Conservation (phyloP, 2,797 vertebrate genomes). For the Poeciliopsis gracilis region DNA sequence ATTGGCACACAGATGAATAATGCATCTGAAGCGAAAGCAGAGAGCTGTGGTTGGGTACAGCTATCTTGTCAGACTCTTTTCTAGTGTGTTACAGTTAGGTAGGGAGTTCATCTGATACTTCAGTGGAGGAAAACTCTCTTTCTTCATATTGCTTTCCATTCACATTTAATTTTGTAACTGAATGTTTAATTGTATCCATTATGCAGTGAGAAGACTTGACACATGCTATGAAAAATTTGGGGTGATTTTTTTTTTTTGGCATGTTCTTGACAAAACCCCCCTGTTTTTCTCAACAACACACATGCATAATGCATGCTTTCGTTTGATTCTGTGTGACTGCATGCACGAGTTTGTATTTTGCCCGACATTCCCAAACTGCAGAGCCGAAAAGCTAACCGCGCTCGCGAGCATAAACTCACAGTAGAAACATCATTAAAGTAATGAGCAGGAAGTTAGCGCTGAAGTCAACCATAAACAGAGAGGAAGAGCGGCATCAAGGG, state of each 20-base stretch:
- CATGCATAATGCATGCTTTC: slow-evolving; percentile 68
- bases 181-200: slow-evolving; percentile 34
- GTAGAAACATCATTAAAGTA: slow-evolving; percentile 76
- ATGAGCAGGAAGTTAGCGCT: slow-evolving; percentile 74
- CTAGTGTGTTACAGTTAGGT: slow-evolving; percentile 63
- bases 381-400: slow-evolving; percentile 64
- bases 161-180: slow-evolving; percentile 44
- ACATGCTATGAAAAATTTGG: slow-evolving; percentile 18
- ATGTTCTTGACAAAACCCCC: slow-evolving; percentile 35
- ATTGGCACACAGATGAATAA: slow-evolving; percentile 82
- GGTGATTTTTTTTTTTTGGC: slow-evolving; percentile 10
- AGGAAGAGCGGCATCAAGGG: slow-evolving; percentile 24
- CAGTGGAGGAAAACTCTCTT: slow-evolving; percentile 38
- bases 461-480: slow-evolving; percentile 68
- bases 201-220: slow-evolving; percentile 12
- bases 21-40: slow-evolving; percentile 77
- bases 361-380: slow-evolving; percentile 58
- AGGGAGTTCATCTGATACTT: slow-evolving; percentile 62
- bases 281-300: slow-evolving; percentile 37
- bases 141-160: slow-evolving; percentile 45
- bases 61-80: slow-evolving; percentile 71
- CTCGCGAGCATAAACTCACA: slow-evolving; percentile 63
- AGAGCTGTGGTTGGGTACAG: slow-evolving; percentile 70
- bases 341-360: slow-evolving; percentile 37
- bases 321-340: slow-evolving; percentile 50